A percentile compares a stretch with the other conserved stretches of the same genome.
phyloP scores from a whole-genome alignment of 2,113 vertebrate species.

The Globicephala melas region DNA sequence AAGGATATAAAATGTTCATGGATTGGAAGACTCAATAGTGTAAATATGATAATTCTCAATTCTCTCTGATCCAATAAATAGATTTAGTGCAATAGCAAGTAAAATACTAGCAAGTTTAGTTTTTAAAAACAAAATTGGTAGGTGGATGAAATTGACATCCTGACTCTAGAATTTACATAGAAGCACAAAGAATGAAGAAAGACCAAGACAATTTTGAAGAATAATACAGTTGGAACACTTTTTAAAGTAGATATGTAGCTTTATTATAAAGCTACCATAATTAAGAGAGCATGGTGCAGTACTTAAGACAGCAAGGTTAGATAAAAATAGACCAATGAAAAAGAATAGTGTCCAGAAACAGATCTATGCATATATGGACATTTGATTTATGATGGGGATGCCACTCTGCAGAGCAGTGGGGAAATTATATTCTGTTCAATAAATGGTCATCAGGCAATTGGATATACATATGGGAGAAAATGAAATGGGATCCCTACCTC shows the following conservation, averaged over 20 bases:
- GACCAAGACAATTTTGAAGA: no score
- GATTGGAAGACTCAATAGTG: no score
- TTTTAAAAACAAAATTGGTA: neutral
- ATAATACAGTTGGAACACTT: neutral
- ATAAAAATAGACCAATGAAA: neutral
- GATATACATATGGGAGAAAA: neutral
- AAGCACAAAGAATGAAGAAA: no score
- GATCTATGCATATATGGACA: no score
- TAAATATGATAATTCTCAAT: neutral
- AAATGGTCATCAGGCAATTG: neutral
- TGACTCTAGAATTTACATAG: no score
- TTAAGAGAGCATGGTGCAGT: neutral
- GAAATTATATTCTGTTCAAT: neutral
- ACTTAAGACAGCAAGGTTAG: neutral
- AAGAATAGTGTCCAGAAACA: neutral
- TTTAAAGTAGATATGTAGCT: neutral
- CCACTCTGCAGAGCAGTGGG: neutral
- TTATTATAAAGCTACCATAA: neutral
- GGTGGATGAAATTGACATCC: neutral
- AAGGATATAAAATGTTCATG: no score
- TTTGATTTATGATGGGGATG: neutral
- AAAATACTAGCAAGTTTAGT: neutral
- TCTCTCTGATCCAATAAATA: neutral
- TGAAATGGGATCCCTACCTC: neutral
- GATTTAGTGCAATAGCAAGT: neutral